Evolutionary conservation across 2,797 vertebrate genomes (phyloP).

Genomic region (Phrynocephalus forsythii): DNA sequence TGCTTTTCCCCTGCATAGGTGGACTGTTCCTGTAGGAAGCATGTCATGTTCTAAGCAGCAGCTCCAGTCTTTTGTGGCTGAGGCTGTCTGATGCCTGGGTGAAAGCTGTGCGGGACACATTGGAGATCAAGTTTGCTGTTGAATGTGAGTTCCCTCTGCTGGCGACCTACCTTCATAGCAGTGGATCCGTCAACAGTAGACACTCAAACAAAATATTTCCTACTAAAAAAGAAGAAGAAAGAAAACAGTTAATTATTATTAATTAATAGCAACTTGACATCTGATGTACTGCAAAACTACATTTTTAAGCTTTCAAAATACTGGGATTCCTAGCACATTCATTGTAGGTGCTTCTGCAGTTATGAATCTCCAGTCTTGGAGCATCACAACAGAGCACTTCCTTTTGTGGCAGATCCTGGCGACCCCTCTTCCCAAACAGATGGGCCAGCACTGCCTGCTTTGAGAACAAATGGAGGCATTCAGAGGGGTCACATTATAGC

Average conservation of each 20-base stretch:
- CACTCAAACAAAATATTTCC: background rate
- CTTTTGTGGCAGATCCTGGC: background rate
- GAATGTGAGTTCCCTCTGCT: slow-evolving; percentile 61
- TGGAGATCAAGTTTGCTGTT: slow-evolving; percentile 16
- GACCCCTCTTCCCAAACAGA: background rate
- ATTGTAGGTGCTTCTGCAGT: background rate
- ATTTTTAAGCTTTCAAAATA: background rate
- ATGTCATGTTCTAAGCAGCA: background rate
- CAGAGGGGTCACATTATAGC: too few species aligned
- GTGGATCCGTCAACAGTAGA: background rate
- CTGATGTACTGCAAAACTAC: background rate
- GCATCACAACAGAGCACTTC: background rate
- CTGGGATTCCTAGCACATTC: background rate
- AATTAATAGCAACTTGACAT: background rate
- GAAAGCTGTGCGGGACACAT: rapidly evolving
- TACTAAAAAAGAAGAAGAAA: background rate
- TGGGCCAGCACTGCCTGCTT: background rate
- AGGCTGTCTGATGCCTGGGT: background rate
- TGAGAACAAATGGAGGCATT: background rate
- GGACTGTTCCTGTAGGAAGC: background rate
- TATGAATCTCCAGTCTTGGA: background rate
- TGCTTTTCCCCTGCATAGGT: background rate
- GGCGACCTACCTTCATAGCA: slow-evolving; percentile 32
- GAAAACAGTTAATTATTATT: background rate
- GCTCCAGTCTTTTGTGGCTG: rapidly evolving